phyloP scores from a whole-genome alignment of 2,797 vertebrate genomes.

The Chaenodraco wilsoni region DNA sequence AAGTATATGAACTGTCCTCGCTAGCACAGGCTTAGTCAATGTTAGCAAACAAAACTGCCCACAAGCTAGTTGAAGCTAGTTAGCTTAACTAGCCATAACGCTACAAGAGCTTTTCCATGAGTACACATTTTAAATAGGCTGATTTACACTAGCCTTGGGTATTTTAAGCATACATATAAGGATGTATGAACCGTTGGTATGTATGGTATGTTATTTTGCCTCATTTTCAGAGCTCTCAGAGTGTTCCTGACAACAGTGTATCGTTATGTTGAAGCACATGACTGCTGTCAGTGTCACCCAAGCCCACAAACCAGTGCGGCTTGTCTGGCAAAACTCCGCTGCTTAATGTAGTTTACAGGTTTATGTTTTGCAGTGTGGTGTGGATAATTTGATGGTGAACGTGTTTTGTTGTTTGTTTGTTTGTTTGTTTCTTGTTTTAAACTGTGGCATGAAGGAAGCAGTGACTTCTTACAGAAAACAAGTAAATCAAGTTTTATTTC shows the following conservation, averaged over 20 bases:
- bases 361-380: background rate
- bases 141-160: background rate
- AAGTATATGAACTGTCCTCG: slow-evolving; percentile 19
- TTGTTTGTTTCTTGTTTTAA: background rate
- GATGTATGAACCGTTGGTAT: background rate
- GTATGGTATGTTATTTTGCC: background rate
- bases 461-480: background rate
- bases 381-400: background rate
- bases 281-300: slow-evolving; percentile 70
- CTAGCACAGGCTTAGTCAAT: slow-evolving; percentile 26
- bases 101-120: slow-evolving; percentile 4
- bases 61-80: slow-evolving; percentile 60
- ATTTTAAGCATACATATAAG: accelerated
- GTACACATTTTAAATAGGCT: background rate
- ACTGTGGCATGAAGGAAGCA: background rate
- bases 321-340: slow-evolving; percentile 19
- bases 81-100: slow-evolving; percentile 46
- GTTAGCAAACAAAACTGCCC: slow-evolving; percentile 51
- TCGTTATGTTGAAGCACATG: slow-evolving; percentile 60
- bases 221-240: slow-evolving; percentile 20
- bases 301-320: background rate
- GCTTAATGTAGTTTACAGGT: background rate
- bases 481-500: background rate
- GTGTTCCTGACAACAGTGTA: slow-evolving; percentile 44
- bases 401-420: background rate